Base-by-base conservation (phyloP, 2,888 invertebrate species). In the Ennomos erosarius region DNA sequence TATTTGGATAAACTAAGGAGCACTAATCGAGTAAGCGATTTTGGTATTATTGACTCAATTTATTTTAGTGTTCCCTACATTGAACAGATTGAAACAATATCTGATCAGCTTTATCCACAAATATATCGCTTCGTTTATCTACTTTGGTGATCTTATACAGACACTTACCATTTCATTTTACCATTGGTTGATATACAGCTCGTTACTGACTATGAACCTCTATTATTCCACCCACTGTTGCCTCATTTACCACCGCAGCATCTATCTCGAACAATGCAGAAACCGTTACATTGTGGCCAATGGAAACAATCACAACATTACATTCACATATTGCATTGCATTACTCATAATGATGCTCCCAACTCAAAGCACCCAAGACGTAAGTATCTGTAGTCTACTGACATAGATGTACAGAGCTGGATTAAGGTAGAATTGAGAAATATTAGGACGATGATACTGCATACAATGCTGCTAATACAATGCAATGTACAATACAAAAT, bases 181-280 rank as follows among this genome's bases (percentile, higher is more conserved):
- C 12, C 39, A 46, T 33, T 36, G 13, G 35, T 40, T 6, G 16
- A 49, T 40, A 50, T 45, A 43, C 11, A 37, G 26, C 38, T 11
- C 34, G 43, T 48, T 47, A 53, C 47, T 37, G 46, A 36, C 6
- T 16, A 16, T 16, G 16, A 3, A 37, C 34, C n/a, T 53, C 43
- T 54, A 54, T 59, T 54, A 54, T 59, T 50, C 59, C 45, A 36
- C 59, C 59, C 49, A 59, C 59, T 38, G 37, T 16, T 42, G 36
- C 59, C 54, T 45, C 44, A n/a, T 54, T 53, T 42, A 26, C 36
- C 42, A 37, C 13, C 45, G 33, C 37, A 26, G 26, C 39, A 46
- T 37, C 47, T 35, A 11, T 13, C 39, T 11, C 52, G 39, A 54
- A 59, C 59, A 59, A 59, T 54, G 45, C 47, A 13, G 13, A 13